Evolutionary conservation across 2,888 invertebrate genomes (phyloP), one percentile per base, ranked within the genome.

Genomic region (Limenitis camilla): DNA sequence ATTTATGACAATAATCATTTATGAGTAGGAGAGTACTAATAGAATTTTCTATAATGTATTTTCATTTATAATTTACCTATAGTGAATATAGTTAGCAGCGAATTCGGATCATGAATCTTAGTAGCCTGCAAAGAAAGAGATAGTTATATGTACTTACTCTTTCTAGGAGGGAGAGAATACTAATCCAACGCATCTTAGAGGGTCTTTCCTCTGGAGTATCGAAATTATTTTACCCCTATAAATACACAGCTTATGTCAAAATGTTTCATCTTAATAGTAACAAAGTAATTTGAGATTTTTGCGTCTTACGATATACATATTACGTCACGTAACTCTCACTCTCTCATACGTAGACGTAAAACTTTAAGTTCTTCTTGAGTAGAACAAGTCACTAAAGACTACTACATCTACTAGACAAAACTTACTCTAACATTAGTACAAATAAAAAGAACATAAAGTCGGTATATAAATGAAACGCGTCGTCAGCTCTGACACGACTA

Each of bases 171-270:
- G 50, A 44, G 43, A 50, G 44, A 43, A 52, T 44, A 48, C 40
- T 27, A 52, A 44, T 48, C 32, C 48, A 48, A 44, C 47, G 40
- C 31, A 36, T 44, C 40, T 43, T 28, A 43, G 44, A 51, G 48
- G 44, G 48, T 51, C 31, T 41, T 55, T 44, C 40, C 51, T 48
- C 48, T 38, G 31, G 48, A 55, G 48, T 38, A 55, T 48, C 40
- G 44, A 32, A 48, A 36, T 33, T 38, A 33, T 32, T 47, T 29
- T 48, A 33, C 31, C 35, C 36, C 30, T 38, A 38, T 30, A 48
- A 55, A 32, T 51, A 44, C 11, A 55, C 44, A 46, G 42, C 40
- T 35, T 32, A 40, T 36, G 11, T 32, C 39, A 8, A 19, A 35
- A 36, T 41, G 31, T 44, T 46, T 45, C 29, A 40, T 41, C 8